These are phyloP conservation scores for Rhopalosiphum maidis DNA, from an alignment of 1,140 invertebrate genomes.

Conservation along the genomic window DNA sequence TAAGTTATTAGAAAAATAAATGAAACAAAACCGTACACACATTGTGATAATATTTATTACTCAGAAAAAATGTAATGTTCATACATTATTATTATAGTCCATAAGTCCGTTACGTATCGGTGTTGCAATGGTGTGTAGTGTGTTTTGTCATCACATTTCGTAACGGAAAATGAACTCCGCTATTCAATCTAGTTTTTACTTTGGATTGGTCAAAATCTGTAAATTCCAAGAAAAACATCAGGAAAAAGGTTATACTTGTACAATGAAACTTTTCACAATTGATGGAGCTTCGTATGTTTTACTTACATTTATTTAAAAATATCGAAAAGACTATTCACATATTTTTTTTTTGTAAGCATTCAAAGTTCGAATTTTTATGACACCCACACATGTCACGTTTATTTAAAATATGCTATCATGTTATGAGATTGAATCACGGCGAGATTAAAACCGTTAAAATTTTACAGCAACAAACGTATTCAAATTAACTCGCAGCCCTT, in stretches of 20 bases:
- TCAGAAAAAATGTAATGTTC: neutral
- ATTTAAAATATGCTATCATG: neutral
- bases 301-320: neutral
- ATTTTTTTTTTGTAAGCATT: too few relatives aligned
- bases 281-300: neutral
- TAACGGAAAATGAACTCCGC: neutral
- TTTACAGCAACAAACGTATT: neutral
- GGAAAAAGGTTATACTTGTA: neutral
- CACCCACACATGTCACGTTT: neutral
- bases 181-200: neutral
- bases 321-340: too few relatives aligned
- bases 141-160: neutral
- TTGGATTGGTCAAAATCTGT: neutral
- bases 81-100: neutral
- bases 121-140: neutral
- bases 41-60: neutral
- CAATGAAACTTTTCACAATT: neutral
- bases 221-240: neutral
- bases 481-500: neutral
- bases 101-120: neutral
- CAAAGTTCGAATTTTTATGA: neutral
- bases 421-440: neutral
- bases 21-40: neutral
- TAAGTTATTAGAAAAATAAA: neutral
- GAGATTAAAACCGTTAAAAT: neutral